phyloP scores from a whole-genome alignment of 2,113 vertebrate genomes.

The Lanius collurio region DNA sequence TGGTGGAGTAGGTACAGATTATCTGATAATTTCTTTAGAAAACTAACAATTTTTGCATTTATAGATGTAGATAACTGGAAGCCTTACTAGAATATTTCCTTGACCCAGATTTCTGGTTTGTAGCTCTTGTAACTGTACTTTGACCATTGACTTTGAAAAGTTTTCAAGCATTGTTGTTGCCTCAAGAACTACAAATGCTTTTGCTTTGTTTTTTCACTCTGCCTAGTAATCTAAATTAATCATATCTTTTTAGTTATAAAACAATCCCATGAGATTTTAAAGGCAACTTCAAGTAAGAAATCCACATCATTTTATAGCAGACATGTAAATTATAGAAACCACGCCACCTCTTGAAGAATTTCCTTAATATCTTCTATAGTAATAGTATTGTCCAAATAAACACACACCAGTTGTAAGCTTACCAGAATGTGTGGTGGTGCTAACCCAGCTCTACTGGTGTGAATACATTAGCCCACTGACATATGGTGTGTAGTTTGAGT shows the following conservation, averaged over 20 bases:
- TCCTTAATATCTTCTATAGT: background rate
- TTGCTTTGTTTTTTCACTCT: background rate
- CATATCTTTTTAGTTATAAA: background rate
- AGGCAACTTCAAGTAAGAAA: background rate
- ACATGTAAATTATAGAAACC: background rate
- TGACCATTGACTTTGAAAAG: background rate
- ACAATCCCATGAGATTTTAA: background rate
- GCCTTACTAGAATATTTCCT: background rate
- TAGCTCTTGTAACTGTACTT: background rate
- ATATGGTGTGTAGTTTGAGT: background rate
- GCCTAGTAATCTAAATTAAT: background rate
- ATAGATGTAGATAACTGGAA: background rate
- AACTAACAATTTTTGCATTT: background rate
- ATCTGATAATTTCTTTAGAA: background rate
- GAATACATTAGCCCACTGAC: background rate
- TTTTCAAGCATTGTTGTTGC: background rate
- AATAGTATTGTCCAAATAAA: conserved; percentile 24
- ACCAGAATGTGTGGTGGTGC: background rate
- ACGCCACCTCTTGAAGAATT: background rate
- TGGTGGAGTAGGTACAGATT: background rate
- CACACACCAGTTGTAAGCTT: background rate
- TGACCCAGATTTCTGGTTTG: background rate
- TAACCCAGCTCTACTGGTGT: background rate
- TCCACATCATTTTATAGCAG: background rate
- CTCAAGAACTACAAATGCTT: background rate